These are phyloP conservation scores for Camponotus floridanus DNA, from an alignment of 1,140 invertebrate species.

Conservation along the genomic window DNA sequence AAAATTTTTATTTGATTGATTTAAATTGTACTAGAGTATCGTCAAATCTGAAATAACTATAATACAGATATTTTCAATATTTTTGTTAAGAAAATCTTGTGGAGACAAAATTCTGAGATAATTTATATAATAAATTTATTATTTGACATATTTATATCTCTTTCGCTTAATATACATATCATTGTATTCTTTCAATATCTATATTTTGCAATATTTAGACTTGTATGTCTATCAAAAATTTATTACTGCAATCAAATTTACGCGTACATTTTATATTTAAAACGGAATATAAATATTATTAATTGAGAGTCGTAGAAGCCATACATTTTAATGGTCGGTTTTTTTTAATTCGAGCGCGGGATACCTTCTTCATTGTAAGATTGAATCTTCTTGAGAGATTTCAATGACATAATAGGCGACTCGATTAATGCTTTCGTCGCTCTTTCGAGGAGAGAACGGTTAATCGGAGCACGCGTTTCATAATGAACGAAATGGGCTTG, in stretches of 20 bases:
- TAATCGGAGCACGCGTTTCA: slow-evolving; percentile 10
- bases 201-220: not conserved
- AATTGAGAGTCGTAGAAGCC: not conserved
- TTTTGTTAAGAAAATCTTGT: too few relatives aligned
- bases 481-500: slow-evolving; percentile 38
- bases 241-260: not conserved
- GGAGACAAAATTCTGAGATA: not conserved
- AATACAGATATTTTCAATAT: too few relatives aligned
- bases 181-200: not conserved
- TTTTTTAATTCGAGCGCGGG: not conserved
- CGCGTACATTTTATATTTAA: too few relatives aligned
- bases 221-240: not conserved
- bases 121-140: not conserved
- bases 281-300: too few relatives aligned
- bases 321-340: not conserved
- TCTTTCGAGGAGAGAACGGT: not conserved
- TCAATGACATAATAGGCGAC: slow-evolving; percentile 2
- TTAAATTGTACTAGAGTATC: too few relatives aligned
- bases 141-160: not conserved
- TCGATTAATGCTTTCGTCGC: not conserved
- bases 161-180: not conserved
- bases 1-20: not conserved
- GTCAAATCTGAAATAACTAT: too few relatives aligned
- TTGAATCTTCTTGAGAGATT: not conserved
- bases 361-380: not conserved